Percentiles rank a stretch among this genome's conserved stretches.
These are phyloP conservation scores for Scotopteryx bipunctaria DNA, from an alignment of 2,888 invertebrate genomes.

Conservation along the genomic window DNA sequence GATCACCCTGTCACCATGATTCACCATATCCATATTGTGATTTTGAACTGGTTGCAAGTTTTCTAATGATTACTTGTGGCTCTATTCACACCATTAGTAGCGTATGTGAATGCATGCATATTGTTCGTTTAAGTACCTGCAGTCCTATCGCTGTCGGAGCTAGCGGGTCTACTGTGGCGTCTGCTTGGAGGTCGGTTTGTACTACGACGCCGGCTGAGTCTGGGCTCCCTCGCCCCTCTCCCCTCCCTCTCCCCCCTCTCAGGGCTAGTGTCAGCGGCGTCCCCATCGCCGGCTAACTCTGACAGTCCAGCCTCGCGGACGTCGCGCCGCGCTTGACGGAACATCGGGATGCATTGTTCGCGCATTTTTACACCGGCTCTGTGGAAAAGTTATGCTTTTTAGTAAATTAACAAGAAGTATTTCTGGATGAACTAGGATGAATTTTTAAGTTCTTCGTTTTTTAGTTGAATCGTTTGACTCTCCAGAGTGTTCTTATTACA, in stretches of 20 bases:
- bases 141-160: conserved; percentile 45
- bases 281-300: conserved; percentile 55
- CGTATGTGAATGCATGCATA: not conserved
- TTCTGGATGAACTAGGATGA: no score
- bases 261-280: conserved; percentile 27
- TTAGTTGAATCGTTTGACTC: no score
- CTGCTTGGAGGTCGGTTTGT: no score
- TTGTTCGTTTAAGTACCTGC: conserved; percentile 37
- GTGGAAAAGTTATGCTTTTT: not conserved
- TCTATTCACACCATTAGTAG: no score
- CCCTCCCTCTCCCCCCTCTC: conserved; percentile 18
- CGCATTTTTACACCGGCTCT: conserved; percentile 94
- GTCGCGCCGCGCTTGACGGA: conserved; percentile 91
- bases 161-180: conserved; percentile 1
- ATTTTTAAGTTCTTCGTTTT: no score
- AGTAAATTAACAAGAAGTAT: not conserved
- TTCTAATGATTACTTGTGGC: no score
- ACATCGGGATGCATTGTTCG: conserved; percentile 92
- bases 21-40: no score
- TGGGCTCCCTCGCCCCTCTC: conserved; percentile 21
- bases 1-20: no score
- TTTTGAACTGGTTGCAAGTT: no score
- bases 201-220: conserved; percentile 11
- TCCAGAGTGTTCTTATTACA: no score
- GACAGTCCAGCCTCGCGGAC: conserved; percentile 85